Evolutionary conservation across 2,113 vertebrate species (phyloP).

Genomic region (Athene cunicularia): DNA sequence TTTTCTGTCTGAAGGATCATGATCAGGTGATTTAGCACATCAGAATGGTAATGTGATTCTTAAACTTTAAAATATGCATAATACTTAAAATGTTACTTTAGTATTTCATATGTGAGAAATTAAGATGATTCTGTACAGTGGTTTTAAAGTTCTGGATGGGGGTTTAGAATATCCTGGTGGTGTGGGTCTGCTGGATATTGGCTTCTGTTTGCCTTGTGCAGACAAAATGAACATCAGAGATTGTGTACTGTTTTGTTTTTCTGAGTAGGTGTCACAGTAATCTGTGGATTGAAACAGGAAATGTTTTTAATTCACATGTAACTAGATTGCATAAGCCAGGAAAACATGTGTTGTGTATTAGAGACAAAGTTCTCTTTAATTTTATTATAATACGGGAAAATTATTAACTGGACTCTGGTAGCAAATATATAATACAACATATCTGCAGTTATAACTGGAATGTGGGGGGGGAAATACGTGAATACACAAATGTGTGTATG

Average conservation of each 20-base stretch:
- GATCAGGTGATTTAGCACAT: not conserved
- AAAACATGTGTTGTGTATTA: not conserved
- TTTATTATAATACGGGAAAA: not conserved
- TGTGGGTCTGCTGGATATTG: not conserved
- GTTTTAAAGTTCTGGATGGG: not conserved
- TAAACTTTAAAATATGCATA: not conserved
- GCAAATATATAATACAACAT: not conserved
- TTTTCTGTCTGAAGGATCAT: not conserved
- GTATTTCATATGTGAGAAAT: not conserved
- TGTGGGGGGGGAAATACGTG: not conserved
- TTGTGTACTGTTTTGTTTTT: not conserved
- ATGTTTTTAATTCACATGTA: not conserved
- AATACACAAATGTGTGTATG: fast-evolving
- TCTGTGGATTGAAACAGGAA: conserved; percentile 10
- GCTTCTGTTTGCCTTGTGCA: not conserved
- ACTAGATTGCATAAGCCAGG: not conserved
- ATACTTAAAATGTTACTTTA: not conserved
- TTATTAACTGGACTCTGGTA: not conserved
- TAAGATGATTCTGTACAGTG: not conserved
- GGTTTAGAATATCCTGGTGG: not conserved
- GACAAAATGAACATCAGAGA: not conserved
- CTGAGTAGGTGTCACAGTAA: not conserved
- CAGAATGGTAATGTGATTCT: not conserved
- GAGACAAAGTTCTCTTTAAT: not conserved
- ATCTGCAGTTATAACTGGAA: not conserved